These are phyloP conservation scores for Druon quercuslanigerum DNA, from an alignment of 1,140 invertebrate species.

Conservation along the genomic window DNA sequence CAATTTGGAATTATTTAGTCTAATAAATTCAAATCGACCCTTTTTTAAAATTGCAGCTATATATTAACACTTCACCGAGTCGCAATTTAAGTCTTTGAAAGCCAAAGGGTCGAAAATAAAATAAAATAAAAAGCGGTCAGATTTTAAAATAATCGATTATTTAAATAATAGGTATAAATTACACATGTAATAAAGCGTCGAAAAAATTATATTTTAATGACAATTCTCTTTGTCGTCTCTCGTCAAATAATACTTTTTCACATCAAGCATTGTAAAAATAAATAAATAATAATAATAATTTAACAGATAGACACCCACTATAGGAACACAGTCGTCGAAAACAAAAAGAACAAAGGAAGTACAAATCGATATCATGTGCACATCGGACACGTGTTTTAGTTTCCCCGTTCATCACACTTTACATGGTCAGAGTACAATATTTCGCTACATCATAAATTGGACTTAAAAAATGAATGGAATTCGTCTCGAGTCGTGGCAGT, in stretches of 20 bases:
- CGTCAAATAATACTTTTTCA: too few relatives aligned
- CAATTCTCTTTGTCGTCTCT: too few relatives aligned
- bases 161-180: too few relatives aligned
- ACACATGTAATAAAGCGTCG: too few relatives aligned
- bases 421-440: constrained; percentile 35
- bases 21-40: too few relatives aligned
- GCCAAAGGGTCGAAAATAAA: constrained; percentile 1
- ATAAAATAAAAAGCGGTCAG: constrained; percentile 13
- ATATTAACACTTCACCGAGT: too few relatives aligned
- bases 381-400: constrained; percentile 35
- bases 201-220: too few relatives aligned
- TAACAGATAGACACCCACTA: background rate
- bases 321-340: background rate
- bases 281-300: background rate
- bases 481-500: constrained; percentile 65
- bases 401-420: constrained; percentile 38
- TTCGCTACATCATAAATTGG: constrained; percentile 50
- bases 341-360: constrained; percentile 26
- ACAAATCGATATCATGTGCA: constrained; percentile 45
- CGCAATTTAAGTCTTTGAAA: too few relatives aligned
- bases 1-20: too few relatives aligned
- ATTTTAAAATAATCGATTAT: too few relatives aligned
- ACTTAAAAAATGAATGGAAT: constrained; percentile 55
- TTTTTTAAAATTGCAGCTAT: too few relatives aligned
- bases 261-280: background rate